phyloP scores from a whole-genome alignment of 1,140 invertebrate species.

The Bradynema listronoti region DNA sequence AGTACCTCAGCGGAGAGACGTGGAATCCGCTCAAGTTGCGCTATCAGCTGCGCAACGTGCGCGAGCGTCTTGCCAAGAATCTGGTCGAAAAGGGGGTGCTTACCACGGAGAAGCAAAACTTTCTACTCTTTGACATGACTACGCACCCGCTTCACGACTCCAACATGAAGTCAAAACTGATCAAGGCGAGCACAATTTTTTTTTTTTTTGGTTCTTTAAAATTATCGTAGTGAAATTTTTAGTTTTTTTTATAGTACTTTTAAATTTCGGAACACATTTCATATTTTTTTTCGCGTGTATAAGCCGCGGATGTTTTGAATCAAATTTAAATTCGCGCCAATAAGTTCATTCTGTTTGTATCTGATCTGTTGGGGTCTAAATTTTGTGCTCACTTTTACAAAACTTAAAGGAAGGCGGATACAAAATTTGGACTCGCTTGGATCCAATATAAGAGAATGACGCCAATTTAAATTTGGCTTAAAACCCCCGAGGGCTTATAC shows the following conservation, averaged over 20 bases:
- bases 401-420: no score
- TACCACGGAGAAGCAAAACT: slow-evolving; percentile 99
- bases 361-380: background rate
- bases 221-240: background rate
- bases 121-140: slow-evolving; percentile 98
- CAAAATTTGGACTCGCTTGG: no score
- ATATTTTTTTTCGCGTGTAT: background rate
- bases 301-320: background rate
- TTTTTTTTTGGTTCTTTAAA: background rate
- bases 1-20: slow-evolving; percentile 90
- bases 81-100: slow-evolving; percentile 99
- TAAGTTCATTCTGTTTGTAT: background rate
- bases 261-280: background rate
- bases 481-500: no score
- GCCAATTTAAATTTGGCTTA: no score
- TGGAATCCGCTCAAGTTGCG: slow-evolving; percentile 98
- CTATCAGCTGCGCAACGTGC: slow-evolving; percentile 96
- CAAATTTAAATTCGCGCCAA: background rate
- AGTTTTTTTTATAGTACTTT: background rate
- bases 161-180: slow-evolving; percentile 85
- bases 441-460: no score
- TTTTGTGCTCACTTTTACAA: no score
- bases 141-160: slow-evolving; percentile 96
- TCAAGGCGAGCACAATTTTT: slow-evolving; percentile 71
- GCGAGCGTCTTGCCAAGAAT: slow-evolving; percentile 97